phyloP scores from a whole-genome alignment of 2,888 invertebrate species.

The Sylvicola fuscatus region DNA sequence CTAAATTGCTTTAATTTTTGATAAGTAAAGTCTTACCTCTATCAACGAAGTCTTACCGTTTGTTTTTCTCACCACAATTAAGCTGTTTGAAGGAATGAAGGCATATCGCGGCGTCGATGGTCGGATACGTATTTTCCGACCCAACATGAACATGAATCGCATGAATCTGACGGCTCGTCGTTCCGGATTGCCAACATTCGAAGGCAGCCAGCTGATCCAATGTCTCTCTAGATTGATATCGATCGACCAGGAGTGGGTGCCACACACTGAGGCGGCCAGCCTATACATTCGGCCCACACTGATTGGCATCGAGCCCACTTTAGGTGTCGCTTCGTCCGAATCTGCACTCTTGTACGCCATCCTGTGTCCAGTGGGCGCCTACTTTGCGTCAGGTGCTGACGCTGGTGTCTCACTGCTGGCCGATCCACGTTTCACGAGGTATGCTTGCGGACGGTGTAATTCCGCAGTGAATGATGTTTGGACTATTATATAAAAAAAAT shows the following conservation, averaged over 20 bases:
- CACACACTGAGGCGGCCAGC: constrained; percentile 72
- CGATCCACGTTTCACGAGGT: constrained; percentile 55
- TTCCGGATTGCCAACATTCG: constrained; percentile 75
- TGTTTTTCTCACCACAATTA: constrained; percentile 10
- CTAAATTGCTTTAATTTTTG: too few species aligned
- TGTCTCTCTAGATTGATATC: constrained; percentile 68
- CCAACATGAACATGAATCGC: constrained; percentile 84
- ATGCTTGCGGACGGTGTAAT: too few species aligned
- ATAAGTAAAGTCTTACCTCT: too few species aligned
- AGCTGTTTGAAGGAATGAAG: constrained; percentile 98
- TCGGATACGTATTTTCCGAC: constrained; percentile 83
- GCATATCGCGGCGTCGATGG: constrained; percentile 88
- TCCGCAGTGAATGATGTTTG: too few species aligned
- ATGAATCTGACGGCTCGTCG: constrained; percentile 74
- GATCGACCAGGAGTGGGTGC: constrained; percentile 96
- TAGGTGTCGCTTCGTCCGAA: constrained; percentile 75
- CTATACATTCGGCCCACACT: constrained; percentile 91
- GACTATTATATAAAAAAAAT: background rate
- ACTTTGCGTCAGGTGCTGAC: constrained; percentile 41
- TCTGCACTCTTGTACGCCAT: constrained; percentile 84
- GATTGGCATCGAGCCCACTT: constrained; percentile 90
- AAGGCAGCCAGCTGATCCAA: constrained; percentile 63
- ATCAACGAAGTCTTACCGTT: too few species aligned
- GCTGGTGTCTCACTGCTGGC: constrained; percentile 73
- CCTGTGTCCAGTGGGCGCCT: constrained; percentile 66